Evolutionary conservation across 2,888 invertebrate species (phyloP).

Genomic region (Cephus nigrinus): DNA sequence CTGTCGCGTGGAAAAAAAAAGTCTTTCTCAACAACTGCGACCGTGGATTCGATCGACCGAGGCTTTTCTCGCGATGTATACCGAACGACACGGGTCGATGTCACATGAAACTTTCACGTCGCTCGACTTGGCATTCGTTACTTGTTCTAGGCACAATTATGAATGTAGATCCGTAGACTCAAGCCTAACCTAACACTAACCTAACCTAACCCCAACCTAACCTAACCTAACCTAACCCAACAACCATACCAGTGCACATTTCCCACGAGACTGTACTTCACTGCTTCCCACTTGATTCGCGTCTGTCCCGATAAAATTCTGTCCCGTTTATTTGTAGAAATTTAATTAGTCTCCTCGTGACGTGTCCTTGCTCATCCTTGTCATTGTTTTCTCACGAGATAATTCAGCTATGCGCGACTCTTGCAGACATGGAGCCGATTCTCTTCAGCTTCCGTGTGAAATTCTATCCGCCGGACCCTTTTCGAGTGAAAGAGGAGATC

Average conservation of each 20-base stretch:
- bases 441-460: constrained; percentile 96
- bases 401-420: neutral
- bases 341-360: too few relatives aligned
- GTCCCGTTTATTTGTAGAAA: too few relatives aligned
- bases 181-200: too few relatives aligned
- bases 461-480: constrained; percentile 96
- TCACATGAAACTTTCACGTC: constrained; percentile 46
- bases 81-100: constrained; percentile 40
- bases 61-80: constrained; percentile 14
- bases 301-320: neutral
- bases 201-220: too few relatives aligned
- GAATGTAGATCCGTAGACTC: too few relatives aligned
- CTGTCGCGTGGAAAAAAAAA: neutral
- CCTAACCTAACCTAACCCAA: too few relatives aligned
- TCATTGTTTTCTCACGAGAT: too few relatives aligned
- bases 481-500: constrained; percentile 91
- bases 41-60: constrained; percentile 38
- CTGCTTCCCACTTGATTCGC: neutral
- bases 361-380: too few relatives aligned
- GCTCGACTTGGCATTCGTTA: constrained; percentile 23
- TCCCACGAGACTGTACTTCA: neutral
- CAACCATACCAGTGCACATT: neutral
- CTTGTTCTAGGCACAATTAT: too few relatives aligned
- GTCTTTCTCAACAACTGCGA: constrained; percentile 28
- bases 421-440: constrained; percentile 88